These are phyloP conservation scores for Sciurus vulgaris DNA, from an alignment of 2,797 vertebrate species.

Conservation along the genomic window DNA sequence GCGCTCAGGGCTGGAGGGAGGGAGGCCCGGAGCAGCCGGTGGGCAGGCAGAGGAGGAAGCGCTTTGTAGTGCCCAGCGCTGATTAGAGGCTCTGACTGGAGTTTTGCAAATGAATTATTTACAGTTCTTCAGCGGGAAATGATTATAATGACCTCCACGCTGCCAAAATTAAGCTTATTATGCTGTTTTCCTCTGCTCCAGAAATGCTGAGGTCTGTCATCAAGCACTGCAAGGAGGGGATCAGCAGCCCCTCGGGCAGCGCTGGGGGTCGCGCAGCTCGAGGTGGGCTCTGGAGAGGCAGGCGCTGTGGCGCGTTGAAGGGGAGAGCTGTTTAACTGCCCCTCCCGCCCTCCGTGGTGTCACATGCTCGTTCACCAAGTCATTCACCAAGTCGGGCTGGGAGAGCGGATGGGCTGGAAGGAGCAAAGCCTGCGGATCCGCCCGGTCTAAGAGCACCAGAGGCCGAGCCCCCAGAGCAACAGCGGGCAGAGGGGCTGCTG, in stretches of 20 bases:
- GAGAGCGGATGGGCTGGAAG: neutral
- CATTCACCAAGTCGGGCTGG: neutral
- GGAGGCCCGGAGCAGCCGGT: neutral
- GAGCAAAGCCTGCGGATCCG: neutral
- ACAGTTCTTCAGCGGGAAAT: slow-evolving; percentile 71
- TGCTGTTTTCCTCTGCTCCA: slow-evolving; percentile 61
- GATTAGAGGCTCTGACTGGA: slow-evolving; percentile 69
- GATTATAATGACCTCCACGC: slow-evolving; percentile 75
- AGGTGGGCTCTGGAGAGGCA: rapidly evolving
- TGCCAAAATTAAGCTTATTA: slow-evolving; percentile 63
- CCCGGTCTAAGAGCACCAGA: too few relatives aligned
- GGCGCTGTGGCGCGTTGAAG: neutral
- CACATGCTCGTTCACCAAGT: neutral
- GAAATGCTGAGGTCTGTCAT: slow-evolving; percentile 72
- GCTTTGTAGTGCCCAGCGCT: neutral
- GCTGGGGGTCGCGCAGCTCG: too few relatives aligned
- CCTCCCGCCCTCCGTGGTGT: neutral
- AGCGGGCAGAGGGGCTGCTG: too few relatives aligned
- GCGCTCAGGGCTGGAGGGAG: neutral
- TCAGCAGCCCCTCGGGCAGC: neutral
- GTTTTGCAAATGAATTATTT: slow-evolving; percentile 76
- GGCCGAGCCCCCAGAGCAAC: too few relatives aligned
- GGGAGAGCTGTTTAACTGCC: neutral
- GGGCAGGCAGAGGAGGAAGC: neutral
- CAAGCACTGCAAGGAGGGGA: neutral